Evolutionary conservation across 2,888 invertebrate genomes (phyloP).

Genomic region (Agrilus biguttatus): DNA sequence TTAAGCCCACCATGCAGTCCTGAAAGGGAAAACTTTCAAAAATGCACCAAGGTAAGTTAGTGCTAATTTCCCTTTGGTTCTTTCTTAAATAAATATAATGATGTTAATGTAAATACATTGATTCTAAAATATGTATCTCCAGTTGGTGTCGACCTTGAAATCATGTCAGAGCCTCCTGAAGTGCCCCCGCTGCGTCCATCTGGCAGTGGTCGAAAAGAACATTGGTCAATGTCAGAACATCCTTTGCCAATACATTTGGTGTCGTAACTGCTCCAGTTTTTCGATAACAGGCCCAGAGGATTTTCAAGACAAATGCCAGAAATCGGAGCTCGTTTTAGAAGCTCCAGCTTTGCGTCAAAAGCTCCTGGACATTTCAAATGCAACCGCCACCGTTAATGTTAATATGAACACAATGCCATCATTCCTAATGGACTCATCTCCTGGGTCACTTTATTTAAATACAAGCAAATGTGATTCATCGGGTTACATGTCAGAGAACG

Average conservation of each 20-base stretch:
- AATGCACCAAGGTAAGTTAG: slow-evolving; percentile 6
- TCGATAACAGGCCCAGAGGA: slow-evolving; percentile 21
- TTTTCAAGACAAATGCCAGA: slow-evolving; percentile 23
- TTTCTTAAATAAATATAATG: not conserved
- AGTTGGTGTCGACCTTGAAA: slow-evolving; percentile 16
- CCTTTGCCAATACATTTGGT: slow-evolving; percentile 24
- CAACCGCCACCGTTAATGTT: slow-evolving; percentile 5
- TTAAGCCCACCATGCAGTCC: slow-evolving; percentile 6
- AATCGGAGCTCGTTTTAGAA: slow-evolving; percentile 11
- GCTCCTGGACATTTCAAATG: slow-evolving; percentile 6
- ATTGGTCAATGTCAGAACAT: slow-evolving; percentile 24
- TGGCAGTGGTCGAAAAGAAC: slow-evolving; percentile 22
- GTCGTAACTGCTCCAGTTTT: slow-evolving; percentile 22
- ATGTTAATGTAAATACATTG: not conserved
- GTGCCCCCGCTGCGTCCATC: slow-evolving; percentile 20
- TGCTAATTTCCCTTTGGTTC: not conserved
- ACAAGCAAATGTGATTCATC: slow-evolving; percentile 4
- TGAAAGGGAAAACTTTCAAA: slow-evolving; percentile 6
- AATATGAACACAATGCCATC: slow-evolving; percentile 4
- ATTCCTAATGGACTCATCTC: slow-evolving; percentile 6
- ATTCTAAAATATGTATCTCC: slow-evolving; percentile 5
- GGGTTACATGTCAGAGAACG: slow-evolving; percentile 6
- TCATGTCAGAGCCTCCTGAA: slow-evolving; percentile 21
- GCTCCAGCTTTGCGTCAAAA: slow-evolving; percentile 1
- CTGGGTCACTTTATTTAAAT: not conserved